These are phyloP conservation scores for Pseudomyrmex sp. DNA, from an alignment of 1,140 invertebrate species.

Conservation along the genomic window DNA sequence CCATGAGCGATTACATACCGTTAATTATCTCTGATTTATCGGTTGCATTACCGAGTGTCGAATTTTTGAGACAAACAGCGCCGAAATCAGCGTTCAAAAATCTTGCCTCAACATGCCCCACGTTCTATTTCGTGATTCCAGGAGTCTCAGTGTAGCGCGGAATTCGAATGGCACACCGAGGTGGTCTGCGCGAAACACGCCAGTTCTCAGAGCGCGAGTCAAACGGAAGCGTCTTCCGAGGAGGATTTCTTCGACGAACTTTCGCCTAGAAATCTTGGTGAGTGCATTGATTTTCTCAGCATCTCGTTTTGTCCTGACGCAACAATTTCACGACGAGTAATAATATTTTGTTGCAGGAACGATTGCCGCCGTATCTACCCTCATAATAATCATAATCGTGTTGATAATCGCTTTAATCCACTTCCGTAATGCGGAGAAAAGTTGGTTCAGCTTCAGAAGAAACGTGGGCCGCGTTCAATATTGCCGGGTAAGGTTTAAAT, in stretches of 20 bases:
- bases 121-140: conserved; percentile 29
- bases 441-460: conserved; percentile 61
- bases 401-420: conserved; percentile 59
- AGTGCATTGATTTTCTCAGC: too few species aligned
- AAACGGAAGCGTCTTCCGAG: neutral
- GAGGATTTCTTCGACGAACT: conserved; percentile 4
- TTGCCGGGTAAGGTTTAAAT: conserved; percentile 67
- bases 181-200: conserved; percentile 60
- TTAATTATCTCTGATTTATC: too few species aligned
- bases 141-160: conserved; percentile 64
- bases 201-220: conserved; percentile 19
- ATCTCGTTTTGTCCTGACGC: neutral
- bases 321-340: neutral
- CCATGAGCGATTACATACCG: too few species aligned
- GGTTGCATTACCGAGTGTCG: too few species aligned
- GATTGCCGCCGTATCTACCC: conserved; percentile 20
- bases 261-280: conserved; percentile 20
- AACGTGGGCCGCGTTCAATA: conserved; percentile 70
- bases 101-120: too few species aligned
- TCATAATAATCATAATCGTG: conserved; percentile 38
- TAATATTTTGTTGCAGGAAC: conserved; percentile 47
- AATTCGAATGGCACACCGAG: conserved; percentile 74
- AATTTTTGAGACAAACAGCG: too few species aligned
- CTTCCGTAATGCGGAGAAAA: conserved; percentile 67
- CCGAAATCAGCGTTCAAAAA: too few species aligned